These are phyloP conservation scores for Tupaia tana DNA, from an alignment of 2,113 vertebrate genomes.

Conservation along the genomic window DNA sequence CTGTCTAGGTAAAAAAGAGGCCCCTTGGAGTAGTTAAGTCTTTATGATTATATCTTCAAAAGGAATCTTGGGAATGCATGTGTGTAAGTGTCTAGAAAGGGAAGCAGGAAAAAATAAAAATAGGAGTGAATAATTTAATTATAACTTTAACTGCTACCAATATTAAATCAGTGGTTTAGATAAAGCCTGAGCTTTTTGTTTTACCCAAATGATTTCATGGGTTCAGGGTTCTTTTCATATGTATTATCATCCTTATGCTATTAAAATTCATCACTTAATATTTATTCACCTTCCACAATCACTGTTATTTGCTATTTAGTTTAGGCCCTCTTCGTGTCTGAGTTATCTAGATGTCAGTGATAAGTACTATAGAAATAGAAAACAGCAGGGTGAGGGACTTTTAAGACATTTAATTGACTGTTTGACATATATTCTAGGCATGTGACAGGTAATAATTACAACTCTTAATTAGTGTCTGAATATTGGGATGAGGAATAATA, in stretches of 20 bases:
- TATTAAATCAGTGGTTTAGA: slow-evolving; percentile 50
- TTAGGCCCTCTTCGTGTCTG: slow-evolving; percentile 37
- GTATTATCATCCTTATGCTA: neutral
- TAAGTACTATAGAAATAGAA: slow-evolving; percentile 60
- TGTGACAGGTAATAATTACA: slow-evolving; percentile 60
- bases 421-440: slow-evolving; percentile 40
- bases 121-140: slow-evolving; percentile 35
- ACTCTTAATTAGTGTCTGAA: slow-evolving; percentile 58
- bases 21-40: slow-evolving; percentile 49
- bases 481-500: slow-evolving; percentile 52
- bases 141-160: slow-evolving; percentile 5
- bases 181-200: slow-evolving; percentile 19
- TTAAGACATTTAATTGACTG: slow-evolving; percentile 35
- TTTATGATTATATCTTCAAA: slow-evolving; percentile 41
- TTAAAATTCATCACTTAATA: slow-evolving; percentile 45
- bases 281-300: slow-evolving; percentile 52
- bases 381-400: slow-evolving; percentile 45
- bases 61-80: slow-evolving; percentile 37
- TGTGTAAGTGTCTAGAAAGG: slow-evolving; percentile 24
- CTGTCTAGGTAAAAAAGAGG: slow-evolving; percentile 42
- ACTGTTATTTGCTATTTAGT: slow-evolving; percentile 46
- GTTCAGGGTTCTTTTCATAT: slow-evolving; percentile 18
- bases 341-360: slow-evolving; percentile 36
- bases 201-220: slow-evolving; percentile 54
- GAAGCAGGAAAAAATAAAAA: slow-evolving; percentile 28